Base-by-base conservation (phyloP, 2,113 vertebrate genomes). In the Glaucomys volans region DNA sequence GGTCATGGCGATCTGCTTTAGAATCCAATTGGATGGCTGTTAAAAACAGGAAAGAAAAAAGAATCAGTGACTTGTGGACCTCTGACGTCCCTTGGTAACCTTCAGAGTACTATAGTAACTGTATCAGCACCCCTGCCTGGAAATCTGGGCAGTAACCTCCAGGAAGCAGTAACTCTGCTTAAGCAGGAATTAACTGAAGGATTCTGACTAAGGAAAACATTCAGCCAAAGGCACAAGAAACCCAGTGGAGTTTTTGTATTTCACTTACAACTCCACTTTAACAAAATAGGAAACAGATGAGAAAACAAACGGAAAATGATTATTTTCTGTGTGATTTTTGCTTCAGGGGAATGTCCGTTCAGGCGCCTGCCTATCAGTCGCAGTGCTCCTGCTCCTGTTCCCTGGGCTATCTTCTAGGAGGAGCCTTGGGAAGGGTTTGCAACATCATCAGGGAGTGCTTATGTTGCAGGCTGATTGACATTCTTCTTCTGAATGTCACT, bases 281-380 rank as follows among this genome's bases (percentile, higher is more conserved):
- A 67, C 22, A 88, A 92, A 96, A 59, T 50, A 72, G 57, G 80
- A 76, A 94, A 11, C 74, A 76, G 42, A 42, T 35, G n/a, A 86
- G 67, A 80, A 91, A 94, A 81, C 52, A 94, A 92, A 62, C 62
- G 64, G 62, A 89, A 96, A 95, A 54, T 80, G 52, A 59, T 90
- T 86, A 24, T 80, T 91, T 97, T 95, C 93, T 57, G 28, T 57
- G 32, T 79, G 95, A 87, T 86, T 91, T 91, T 93, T 96, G 74
- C 88, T 79, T 87, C 76, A 83, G 77, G 71, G 66, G n/a, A 81
- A 57, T 76, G 57, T 69, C 92, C 20, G 1, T 91, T 90, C 47
- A 88, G 20, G 74, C 7, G 28, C 82, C 64, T 85, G 26, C 75
- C 80, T 72, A 1, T 77, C 37, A 82, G 67, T 44, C 13, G 12